Evolutionary conservation across 2,888 invertebrate species (phyloP), one percentile per base, ranked within the genome.

Genomic region (Gastrophysa polygoni): DNA sequence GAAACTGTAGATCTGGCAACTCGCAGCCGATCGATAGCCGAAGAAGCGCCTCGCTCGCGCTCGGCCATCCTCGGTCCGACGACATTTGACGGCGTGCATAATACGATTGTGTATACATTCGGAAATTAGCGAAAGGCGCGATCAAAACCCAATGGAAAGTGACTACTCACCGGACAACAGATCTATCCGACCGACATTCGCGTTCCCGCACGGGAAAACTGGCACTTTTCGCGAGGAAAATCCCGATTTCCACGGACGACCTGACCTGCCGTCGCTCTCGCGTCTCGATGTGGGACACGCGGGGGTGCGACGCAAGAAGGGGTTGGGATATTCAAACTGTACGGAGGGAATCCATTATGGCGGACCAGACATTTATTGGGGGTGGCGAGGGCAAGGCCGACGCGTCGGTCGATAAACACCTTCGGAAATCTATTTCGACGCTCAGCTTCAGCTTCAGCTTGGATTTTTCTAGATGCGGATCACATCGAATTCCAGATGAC

Each of bases 281-380:
- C 64, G 61, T 63, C 57, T 49, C 50, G 59, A 63, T 59, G 48
- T 61, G 61, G 65, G 63, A 61, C 63, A 61, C 56, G 59, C 56
- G 55, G 61, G 61, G 63, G 66, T n/a, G n/a, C n/a, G 63, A 60
- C 32, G 66, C 59, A 50, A 64, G 46, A 62, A 51, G 34, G 32
- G 68, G 66, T 52, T 57, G 49, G 66, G 66, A 67, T 66, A 64
- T 66, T 68, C 66, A 66, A 68, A 68, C 64, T 63, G 66, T 65
- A 65, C 58, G 67, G n/a, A 68, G 66, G 68, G 64, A 68, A 68
- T 68, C 66, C 66, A 63, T 62, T 68, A 61, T 52, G 47, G 47
- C 47, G 44, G 63, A 52, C 66, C 66, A 66, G 51, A 28, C 56
- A 50, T 57, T 46, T 60, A 21, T 20, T 56, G 48, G 38, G 38